Base-by-base conservation (phyloP, 2,888 invertebrate species). In the Pomacea canaliculata region DNA sequence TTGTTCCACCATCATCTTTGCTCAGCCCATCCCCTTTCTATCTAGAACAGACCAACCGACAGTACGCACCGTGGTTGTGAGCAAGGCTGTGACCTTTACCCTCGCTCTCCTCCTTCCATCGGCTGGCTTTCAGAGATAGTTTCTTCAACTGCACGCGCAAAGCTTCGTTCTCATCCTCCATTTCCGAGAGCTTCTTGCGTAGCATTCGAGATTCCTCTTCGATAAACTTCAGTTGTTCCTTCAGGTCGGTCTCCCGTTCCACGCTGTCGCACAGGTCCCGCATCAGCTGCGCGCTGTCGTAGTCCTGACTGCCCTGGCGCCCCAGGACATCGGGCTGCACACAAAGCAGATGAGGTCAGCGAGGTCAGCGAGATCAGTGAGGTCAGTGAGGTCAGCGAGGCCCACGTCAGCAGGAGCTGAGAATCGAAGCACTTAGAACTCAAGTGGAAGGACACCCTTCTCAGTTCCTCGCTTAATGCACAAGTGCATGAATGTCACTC, bases 141-240 rank as follows among this genome's bases (percentile, higher is more conserved):
- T 97, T 97, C 94, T 97, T 96, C 92, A 98, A 94, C 94, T 97
- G 97, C 93, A 96, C 94, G 92, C 96, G 94, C 92, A 97, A 93
- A 86, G 96, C 96, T 92, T 98, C 98, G 93, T 98, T 98, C 93
- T 98, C 98, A 91, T 97, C 97, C 92, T 98, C 98, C 91, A 97
- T 94, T 89, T 97, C 94, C 90, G 95, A 94, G 90, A 96, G 94
- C 62, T 73, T 73, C 73, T 49, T 56, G 48, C 73, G 67, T 72
- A 79, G 59, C 79, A 94, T 95, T 93, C 95, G 94, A 13, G 84
- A 84, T 94, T 98, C 97, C 91, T 97, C 97, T 91, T 98, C 97
- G 19, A 97, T 95, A 91, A 96, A 97, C 82, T 94, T 94, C 18
- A 98, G 65, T 90, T 98, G 98, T 90, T 98, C 98, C 75, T 96